A percentile compares a stretch with the other conserved stretches of the same genome.
These are phyloP conservation scores for Drosophila tristis DNA, from an alignment of 1,140 invertebrate species.

Conservation along the genomic window DNA sequence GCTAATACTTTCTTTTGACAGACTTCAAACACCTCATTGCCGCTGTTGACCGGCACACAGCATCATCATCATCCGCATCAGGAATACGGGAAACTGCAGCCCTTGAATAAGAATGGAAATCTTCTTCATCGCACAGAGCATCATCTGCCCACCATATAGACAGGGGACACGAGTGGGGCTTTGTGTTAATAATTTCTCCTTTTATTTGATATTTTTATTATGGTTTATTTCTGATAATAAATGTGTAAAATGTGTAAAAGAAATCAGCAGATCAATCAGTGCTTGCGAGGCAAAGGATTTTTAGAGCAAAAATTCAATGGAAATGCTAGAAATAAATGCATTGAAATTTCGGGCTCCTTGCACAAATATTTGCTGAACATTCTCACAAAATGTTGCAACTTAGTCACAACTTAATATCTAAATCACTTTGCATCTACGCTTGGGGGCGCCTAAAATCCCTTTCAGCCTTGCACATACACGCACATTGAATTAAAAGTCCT, in stretches of 20 bases:
- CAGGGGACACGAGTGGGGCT: conserved; percentile 1
- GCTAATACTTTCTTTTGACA: conserved; percentile 12
- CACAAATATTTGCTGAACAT: background rate
- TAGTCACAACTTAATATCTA: conserved; percentile 20
- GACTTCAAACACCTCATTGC: conserved; percentile 84
- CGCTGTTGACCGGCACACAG: conserved; percentile 77
- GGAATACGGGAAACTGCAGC: conserved; percentile 76
- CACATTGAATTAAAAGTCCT: conserved; percentile 62
- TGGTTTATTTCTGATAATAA: conserved; percentile 59
- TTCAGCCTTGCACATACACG: conserved; percentile 46
- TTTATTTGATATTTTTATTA: conserved; percentile 43
- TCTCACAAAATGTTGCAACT: conserved; percentile 8
- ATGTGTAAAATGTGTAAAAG: conserved; percentile 62
- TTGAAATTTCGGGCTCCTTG: background rate
- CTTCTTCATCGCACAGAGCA: conserved; percentile 80
- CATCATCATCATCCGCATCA: conserved; percentile 78
- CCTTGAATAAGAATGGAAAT: conserved; percentile 76
- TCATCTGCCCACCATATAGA: conserved; percentile 79
- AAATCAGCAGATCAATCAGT: conserved; percentile 17
- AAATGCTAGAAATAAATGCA: no score
- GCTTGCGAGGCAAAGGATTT: background rate
- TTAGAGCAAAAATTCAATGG: background rate
- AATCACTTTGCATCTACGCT: conserved; percentile 25
- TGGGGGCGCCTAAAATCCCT: conserved; percentile 22
- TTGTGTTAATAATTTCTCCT: conserved; percentile 24